These are phyloP conservation scores for Scaeva pyrastri DNA, from an alignment of 2,888 invertebrate species.

Conservation along the genomic window DNA sequence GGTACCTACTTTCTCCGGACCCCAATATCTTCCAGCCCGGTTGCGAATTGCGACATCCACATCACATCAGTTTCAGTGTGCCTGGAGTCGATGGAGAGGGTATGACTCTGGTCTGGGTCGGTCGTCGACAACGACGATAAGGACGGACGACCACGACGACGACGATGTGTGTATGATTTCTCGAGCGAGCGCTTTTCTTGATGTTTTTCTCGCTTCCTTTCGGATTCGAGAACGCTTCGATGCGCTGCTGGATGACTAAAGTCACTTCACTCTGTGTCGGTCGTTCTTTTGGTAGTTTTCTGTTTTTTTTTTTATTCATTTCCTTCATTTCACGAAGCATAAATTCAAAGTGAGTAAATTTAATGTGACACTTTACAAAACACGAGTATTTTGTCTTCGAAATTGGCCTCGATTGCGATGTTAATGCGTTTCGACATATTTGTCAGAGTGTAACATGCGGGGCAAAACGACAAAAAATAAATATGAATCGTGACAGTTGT, in stretches of 20 bases:
- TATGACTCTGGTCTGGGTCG: constrained; percentile 10
- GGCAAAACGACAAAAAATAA: constrained; percentile 49
- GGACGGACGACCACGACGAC: too few relatives aligned
- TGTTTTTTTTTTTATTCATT: constrained; percentile 11
- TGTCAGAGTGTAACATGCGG: constrained; percentile 69
- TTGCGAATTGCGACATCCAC: too few relatives aligned
- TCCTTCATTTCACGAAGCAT: constrained; percentile 32
- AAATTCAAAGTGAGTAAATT: constrained; percentile 62
- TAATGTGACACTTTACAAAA: constrained; percentile 75
- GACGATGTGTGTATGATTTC: constrained; percentile 29
- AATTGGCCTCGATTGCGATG: constrained; percentile 84
- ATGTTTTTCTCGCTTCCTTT: constrained; percentile 53
- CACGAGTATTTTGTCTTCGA: constrained; percentile 77
- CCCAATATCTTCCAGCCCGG: constrained; percentile 36
- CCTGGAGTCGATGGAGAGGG: neutral
- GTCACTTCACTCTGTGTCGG: constrained; percentile 6
- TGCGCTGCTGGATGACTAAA: constrained; percentile 17
- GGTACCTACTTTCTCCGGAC: constrained; percentile 50
- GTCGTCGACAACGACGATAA: neutral
- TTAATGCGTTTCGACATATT: constrained; percentile 84
- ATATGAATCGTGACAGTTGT: constrained; percentile 74
- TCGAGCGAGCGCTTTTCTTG: constrained; percentile 47
- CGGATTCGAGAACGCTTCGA: constrained; percentile 9
- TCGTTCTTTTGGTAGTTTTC: constrained; percentile 30
- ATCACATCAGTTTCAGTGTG: neutral